phyloP scores from a whole-genome alignment of 2,113 vertebrate species.

The Labeo catla region DNA sequence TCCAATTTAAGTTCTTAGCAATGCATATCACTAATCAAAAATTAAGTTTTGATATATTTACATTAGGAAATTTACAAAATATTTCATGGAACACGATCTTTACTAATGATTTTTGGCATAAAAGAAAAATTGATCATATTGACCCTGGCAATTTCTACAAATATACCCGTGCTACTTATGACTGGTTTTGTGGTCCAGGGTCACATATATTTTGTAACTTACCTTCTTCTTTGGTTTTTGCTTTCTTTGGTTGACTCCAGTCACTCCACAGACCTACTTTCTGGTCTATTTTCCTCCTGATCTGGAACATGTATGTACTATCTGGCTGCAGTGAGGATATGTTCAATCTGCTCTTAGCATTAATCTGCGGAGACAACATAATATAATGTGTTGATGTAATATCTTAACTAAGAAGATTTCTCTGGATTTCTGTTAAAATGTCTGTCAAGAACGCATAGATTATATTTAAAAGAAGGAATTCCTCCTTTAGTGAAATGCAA shows the following conservation, averaged over 20 bases:
- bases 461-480: background rate
- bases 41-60: no score
- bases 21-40: no score
- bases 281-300: slow-evolving; percentile 68
- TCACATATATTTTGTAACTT: slow-evolving; percentile 9
- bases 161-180: no score
- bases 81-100: no score
- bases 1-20: no score
- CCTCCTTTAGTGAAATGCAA: background rate
- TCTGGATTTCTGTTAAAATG: background rate
- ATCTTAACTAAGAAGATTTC: background rate
- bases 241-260: slow-evolving; percentile 63
- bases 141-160: no score
- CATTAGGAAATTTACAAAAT: no score
- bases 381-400: background rate
- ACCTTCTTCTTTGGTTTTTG: slow-evolving; percentile 75
- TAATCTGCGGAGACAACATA: slow-evolving; percentile 36
- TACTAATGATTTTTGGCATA: no score
- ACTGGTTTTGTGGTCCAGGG: no score
- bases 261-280: slow-evolving; percentile 71
- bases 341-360: background rate
- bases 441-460: background rate
- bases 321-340: slow-evolving; percentile 63
- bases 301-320: slow-evolving; percentile 47
- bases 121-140: no score